phyloP scores from a whole-genome alignment of 1,140 invertebrate genomes.

The Drusus annulatus region DNA sequence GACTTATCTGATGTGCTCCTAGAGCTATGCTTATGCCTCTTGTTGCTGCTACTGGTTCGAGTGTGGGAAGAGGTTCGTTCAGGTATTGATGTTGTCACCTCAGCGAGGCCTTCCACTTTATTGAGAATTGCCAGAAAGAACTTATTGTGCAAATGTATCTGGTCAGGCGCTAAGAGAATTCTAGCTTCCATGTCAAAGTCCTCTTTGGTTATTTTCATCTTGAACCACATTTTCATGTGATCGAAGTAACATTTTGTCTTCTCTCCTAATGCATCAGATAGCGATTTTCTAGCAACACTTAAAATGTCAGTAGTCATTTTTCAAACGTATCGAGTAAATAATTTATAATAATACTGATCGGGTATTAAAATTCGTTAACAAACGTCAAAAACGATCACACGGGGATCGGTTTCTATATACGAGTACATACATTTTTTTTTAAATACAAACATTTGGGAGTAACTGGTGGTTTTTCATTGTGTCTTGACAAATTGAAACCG shows the following conservation, averaged over 20 bases:
- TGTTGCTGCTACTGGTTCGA: slow-evolving; percentile 66
- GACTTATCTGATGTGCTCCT: slow-evolving; percentile 76
- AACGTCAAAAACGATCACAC: too few species aligned
- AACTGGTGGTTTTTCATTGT: too few species aligned
- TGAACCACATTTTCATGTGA: slow-evolving; percentile 82
- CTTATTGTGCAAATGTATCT: slow-evolving; percentile 87
- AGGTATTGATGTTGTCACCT: slow-evolving; percentile 70
- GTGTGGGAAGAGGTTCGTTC: slow-evolving; percentile 45
- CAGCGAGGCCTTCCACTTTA: slow-evolving; percentile 80
- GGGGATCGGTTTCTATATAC: too few species aligned
- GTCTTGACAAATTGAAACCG: too few species aligned
- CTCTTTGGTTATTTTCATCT: slow-evolving; percentile 83
- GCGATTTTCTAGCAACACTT: slow-evolving; percentile 73
- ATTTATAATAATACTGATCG: too few species aligned
- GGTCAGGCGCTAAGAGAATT: slow-evolving; percentile 77
- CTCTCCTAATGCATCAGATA: slow-evolving; percentile 76
- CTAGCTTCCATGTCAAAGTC: slow-evolving; percentile 85
- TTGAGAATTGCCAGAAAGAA: slow-evolving; percentile 86
- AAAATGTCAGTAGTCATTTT: slow-evolving; percentile 66
- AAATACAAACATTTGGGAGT: too few species aligned
- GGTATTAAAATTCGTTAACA: too few species aligned
- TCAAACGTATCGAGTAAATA: not conserved
- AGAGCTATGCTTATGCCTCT: slow-evolving; percentile 73
- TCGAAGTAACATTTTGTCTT: slow-evolving; percentile 78
- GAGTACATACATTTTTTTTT: too few species aligned